Percentiles rank a stretch among this genome's conserved stretches.
These are phyloP conservation scores for Sapayoa aenigma DNA, from an alignment of 2,113 vertebrate genomes.

Conservation along the genomic window DNA sequence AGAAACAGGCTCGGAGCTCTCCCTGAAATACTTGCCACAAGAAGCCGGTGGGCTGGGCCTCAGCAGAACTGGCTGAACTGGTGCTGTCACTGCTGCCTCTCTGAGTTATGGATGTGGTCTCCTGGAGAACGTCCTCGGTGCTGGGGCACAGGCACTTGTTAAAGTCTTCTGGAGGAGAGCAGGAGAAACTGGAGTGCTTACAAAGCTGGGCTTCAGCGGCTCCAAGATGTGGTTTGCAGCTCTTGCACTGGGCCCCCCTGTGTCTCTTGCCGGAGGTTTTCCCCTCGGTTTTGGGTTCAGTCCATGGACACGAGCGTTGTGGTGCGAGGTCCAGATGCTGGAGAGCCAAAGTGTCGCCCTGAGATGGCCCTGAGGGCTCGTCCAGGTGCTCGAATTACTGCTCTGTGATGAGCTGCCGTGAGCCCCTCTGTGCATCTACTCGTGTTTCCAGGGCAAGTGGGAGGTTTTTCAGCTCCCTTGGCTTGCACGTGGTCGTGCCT, in stretches of 20 bases:
- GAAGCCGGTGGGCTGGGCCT: not conserved
- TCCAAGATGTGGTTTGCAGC: not conserved
- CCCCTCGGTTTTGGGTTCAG: not conserved
- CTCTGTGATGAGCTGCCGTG: not conserved
- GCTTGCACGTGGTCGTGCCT: rapidly evolving
- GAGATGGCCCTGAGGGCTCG: not conserved
- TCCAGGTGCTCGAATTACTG: not conserved
- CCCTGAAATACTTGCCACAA: not conserved
- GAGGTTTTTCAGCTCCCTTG: rapidly evolving
- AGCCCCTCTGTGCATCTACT: not conserved
- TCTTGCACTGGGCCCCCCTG: not conserved
- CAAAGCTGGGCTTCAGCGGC: not conserved
- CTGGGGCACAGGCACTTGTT: not conserved
- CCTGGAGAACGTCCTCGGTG: not conserved
- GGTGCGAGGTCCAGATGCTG: not conserved
- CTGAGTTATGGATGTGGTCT: not conserved
- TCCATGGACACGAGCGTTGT: rapidly evolving
- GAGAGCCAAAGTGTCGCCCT: not conserved
- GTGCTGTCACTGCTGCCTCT: not conserved
- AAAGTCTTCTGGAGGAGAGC: not conserved
- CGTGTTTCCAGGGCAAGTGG: not conserved
- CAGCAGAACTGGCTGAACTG: not conserved
- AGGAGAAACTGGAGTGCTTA: not conserved
- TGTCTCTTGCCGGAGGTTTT: not conserved
- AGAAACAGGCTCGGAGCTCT: not conserved